phyloP scores from a whole-genome alignment of 1,140 invertebrate species.

The Ooceraea biroi region DNA sequence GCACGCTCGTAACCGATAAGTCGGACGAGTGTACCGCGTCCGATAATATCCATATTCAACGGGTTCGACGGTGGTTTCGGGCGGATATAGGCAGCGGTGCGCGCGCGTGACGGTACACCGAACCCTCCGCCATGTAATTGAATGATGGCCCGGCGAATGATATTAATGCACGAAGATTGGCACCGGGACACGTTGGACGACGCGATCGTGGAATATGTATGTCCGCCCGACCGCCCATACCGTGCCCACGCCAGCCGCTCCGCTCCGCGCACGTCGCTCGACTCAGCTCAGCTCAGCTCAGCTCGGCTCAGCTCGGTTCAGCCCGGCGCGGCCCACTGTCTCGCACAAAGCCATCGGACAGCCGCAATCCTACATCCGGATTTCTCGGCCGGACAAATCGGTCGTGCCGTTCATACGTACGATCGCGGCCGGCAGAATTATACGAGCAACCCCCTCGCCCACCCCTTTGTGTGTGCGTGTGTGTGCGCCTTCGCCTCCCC shows the following conservation, averaged over 20 bases:
- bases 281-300: constrained; percentile 40
- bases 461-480: too few relatives aligned
- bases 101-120: constrained; percentile 61
- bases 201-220: constrained; percentile 53
- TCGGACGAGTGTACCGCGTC: constrained; percentile 66
- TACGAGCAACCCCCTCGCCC: constrained; percentile 29
- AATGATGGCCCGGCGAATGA: constrained; percentile 80
- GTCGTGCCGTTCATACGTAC: constrained; percentile 57
- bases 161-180: constrained; percentile 80
- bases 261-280: background rate
- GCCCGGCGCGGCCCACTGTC: constrained; percentile 36
- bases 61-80: constrained; percentile 72
- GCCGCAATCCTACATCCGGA: constrained; percentile 69
- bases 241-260: constrained; percentile 25
- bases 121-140: constrained; percentile 77
- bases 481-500: too few relatives aligned
- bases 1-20: constrained; percentile 64
- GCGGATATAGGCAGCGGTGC: constrained; percentile 60
- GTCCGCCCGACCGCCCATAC: too few relatives aligned
- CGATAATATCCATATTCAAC: constrained; percentile 80
- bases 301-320: constrained; percentile 3
- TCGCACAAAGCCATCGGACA: constrained; percentile 68
- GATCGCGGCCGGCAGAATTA: constrained; percentile 65
- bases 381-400: constrained; percentile 49
- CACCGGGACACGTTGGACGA: constrained; percentile 72